phyloP scores from a whole-genome alignment of 2,113 vertebrate genomes.

The Dissostichus mawsoni region DNA sequence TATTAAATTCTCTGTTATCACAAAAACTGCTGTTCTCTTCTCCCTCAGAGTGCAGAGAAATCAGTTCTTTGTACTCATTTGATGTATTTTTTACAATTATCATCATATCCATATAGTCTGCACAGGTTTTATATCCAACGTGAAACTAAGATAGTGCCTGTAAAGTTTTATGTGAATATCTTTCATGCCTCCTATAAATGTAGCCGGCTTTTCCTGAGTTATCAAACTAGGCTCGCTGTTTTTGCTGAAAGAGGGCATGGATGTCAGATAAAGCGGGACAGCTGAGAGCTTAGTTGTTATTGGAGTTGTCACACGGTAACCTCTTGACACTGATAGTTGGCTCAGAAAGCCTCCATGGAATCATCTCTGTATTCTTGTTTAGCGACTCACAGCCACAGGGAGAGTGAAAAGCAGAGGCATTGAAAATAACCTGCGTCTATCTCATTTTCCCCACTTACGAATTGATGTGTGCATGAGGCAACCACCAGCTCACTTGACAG shows the following conservation, averaged over 20 bases:
- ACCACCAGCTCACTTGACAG: not conserved
- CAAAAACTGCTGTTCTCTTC: constrained; percentile 39
- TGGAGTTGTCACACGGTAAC: constrained; percentile 10
- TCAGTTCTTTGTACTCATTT: constrained; percentile 1
- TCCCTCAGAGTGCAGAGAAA: constrained; percentile 19
- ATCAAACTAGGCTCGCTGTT: constrained; percentile 21
- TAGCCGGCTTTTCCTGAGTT: constrained; percentile 19
- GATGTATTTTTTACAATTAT: constrained; percentile 8
- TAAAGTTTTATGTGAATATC: not conserved
- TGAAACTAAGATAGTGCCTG: constrained; percentile 2
- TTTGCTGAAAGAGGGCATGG: constrained; percentile 29
- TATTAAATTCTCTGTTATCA: constrained; percentile 43
- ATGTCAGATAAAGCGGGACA: constrained; percentile 15
- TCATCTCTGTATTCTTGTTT: constrained; percentile 25
- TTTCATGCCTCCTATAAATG: not conserved
- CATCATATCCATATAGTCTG: not conserved
- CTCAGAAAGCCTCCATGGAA: constrained; percentile 6
- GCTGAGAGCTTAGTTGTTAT: constrained; percentile 20
- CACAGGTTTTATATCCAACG: not conserved
- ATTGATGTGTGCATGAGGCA: constrained; percentile 13
- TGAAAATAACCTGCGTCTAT: not conserved
- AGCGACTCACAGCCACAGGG: not conserved
- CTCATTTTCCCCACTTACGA: not conserved
- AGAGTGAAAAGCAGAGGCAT: not conserved
- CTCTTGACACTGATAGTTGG: constrained; percentile 20